phyloP scores from a whole-genome alignment of 2,888 invertebrate genomes.

The Willowsia nigromaculata region DNA sequence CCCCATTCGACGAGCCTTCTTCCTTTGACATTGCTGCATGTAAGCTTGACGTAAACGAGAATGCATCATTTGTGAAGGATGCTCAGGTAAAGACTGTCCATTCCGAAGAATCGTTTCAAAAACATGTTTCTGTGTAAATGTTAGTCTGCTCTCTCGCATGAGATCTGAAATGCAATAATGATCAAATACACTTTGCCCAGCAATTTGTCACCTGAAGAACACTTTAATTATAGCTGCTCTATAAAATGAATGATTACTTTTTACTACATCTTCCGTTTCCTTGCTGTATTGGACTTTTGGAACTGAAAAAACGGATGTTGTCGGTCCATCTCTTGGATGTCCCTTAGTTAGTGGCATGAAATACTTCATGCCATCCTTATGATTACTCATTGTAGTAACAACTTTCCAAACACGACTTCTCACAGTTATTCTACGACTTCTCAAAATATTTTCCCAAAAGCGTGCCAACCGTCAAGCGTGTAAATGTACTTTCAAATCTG shows the following conservation, averaged over 20 bases:
- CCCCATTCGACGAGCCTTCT: conserved; percentile 67
- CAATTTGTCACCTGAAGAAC: background rate
- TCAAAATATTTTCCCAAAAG: no score
- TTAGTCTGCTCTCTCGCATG: conserved; percentile 75
- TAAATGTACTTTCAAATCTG: no score
- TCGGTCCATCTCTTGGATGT: conserved; percentile 59
- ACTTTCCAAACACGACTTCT: no score
- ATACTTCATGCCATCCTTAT: conserved; percentile 38
- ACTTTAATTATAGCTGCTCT: no score
- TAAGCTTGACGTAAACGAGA: background rate
- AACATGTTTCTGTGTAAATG: conserved; percentile 72
- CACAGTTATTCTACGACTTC: no score
- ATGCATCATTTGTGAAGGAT: conserved; percentile 46
- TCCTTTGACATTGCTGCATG: conserved; percentile 62
- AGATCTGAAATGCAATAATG: conserved; percentile 51
- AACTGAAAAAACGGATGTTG: conserved; percentile 60
- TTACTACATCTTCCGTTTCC: conserved; percentile 74
- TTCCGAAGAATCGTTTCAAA: conserved; percentile 74
- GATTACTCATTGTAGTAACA: conserved; percentile 19
- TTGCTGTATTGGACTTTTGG: conserved; percentile 67
- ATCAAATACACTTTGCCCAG: background rate
- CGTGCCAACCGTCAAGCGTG: no score
- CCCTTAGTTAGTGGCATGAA: conserved; percentile 71
- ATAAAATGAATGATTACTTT: conserved; percentile 51
- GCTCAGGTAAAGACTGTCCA: conserved; percentile 68